Base-by-base conservation (phyloP, 1,140 invertebrate genomes). In the Drosophila suzukii region DNA sequence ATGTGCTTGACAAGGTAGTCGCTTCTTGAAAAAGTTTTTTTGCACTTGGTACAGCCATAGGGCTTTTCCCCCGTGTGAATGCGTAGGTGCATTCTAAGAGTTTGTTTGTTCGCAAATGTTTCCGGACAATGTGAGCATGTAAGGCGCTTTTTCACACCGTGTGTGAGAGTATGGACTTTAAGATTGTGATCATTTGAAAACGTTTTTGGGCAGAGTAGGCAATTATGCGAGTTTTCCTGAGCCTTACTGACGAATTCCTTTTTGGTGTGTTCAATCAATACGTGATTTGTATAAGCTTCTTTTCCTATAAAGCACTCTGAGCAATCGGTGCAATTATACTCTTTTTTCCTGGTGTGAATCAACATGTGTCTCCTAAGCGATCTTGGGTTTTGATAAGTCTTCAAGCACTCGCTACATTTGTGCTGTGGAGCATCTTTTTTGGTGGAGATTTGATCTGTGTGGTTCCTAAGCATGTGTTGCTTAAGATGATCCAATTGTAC, bases 51-150 rank as follows among this genome's bases (percentile, higher is more conserved):
- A 46, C 20, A 46, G 4, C 10, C 12, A 46, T 7, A 46, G 17
- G 44, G 44, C 11, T 24, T 46, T 24, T 24, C 44, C 4, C 44
- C 44, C 44, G 44, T 46, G 44, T 46, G 44, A 46, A 24, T 46
- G 17, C 44, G 41, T 5, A 4, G 0, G 41, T 46, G 44, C 4
- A 46, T 12, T 11, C 8, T 24, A 24, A 46, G 20, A 24, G 17
- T 24, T 46, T 24, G 10, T 5, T 20, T 24, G 44, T 46, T 46
- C 20, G 20, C 44, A 46, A 46, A 46, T 12, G 44, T 46, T 2
- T 20, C 20, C 2, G 20, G 4, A 20, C 44, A 46, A 6, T 24
- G 8, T 12, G 44, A 6, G 12, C 44, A 46, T 12, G 24, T 17
- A 4, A 44, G 17, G 1, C 17, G 44, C 2, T 12, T 46, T 12